Conservation (phyloP, 2,888 invertebrate species). For the Panzeria rudis region DNA sequence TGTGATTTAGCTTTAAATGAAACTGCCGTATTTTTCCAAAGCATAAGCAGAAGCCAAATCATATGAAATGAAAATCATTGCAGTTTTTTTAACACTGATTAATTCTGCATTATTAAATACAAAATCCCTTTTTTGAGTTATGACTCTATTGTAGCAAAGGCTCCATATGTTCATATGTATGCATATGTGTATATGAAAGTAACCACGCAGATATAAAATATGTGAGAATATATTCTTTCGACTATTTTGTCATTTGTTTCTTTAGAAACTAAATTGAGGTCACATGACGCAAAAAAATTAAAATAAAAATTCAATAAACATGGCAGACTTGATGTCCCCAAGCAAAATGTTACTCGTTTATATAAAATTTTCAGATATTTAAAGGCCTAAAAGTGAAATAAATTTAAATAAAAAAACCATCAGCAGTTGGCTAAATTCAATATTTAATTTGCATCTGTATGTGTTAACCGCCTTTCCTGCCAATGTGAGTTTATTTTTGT, state of each 20-base stretch:
- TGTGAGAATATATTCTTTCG: conserved; percentile 3
- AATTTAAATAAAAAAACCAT: conserved; percentile 6
- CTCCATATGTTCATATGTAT: background rate
- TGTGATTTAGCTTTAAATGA: too few relatives aligned
- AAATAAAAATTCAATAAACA: conserved; percentile 31
- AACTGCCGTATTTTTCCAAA: too few relatives aligned
- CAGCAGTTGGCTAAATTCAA: conserved; percentile 24
- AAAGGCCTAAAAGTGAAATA: background rate
- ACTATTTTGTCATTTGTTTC: background rate
- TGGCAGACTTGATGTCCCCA: conserved; percentile 58
- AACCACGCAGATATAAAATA: conserved; percentile 1
- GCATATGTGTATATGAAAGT: background rate
- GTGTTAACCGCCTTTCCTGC: background rate
- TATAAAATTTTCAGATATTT: conserved; percentile 11
- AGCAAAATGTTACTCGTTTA: conserved; percentile 17
- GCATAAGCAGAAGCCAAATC: too few relatives aligned
- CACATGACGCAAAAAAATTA: conserved; percentile 46
- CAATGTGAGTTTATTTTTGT: background rate
- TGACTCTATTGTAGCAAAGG: too few relatives aligned
- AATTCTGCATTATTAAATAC: too few relatives aligned
- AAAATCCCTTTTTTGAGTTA: too few relatives aligned
- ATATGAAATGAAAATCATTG: too few relatives aligned
- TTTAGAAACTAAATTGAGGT: conserved; percentile 49
- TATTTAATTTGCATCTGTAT: background rate
- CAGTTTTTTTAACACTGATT: too few relatives aligned